Percentiles rank a stretch among this genome's conserved stretches.
Evolutionary conservation across 2,888 invertebrate genomes (phyloP).

Genomic region (Agonopterix alstromeriana): DNA sequence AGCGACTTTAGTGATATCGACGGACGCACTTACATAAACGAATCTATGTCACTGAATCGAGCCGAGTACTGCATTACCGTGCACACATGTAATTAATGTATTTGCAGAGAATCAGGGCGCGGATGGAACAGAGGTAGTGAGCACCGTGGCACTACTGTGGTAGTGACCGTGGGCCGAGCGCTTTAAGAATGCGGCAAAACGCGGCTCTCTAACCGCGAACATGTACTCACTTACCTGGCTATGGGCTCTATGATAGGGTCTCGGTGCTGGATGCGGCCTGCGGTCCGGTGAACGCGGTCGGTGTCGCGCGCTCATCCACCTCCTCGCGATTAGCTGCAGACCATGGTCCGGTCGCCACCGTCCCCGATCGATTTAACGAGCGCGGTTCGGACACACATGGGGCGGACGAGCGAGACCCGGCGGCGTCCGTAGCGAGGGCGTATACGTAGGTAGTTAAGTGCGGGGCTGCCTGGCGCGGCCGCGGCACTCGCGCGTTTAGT

Average conservation of each 20-base stretch:
- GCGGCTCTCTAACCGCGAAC: too few relatives aligned
- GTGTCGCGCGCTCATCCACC: constrained; percentile 14
- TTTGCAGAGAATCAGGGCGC: not conserved
- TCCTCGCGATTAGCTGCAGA: constrained; percentile 35
- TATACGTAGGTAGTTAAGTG: constrained; percentile 10
- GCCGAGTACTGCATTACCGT: constrained; percentile 26
- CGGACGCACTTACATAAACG: constrained; percentile 40
- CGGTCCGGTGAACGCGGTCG: constrained; percentile 21
- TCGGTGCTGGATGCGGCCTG: too few relatives aligned
- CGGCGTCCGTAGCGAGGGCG: constrained; percentile 13
- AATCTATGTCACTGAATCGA: constrained; percentile 26
- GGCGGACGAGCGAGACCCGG: constrained; percentile 32
- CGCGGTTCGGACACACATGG: constrained; percentile 39
- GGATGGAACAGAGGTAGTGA: not conserved
- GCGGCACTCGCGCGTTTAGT: constrained; percentile 65
- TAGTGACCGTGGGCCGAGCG: too few relatives aligned
- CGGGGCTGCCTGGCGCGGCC: constrained; percentile 49
- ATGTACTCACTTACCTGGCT: constrained; percentile 26
- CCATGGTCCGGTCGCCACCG: constrained; percentile 35
- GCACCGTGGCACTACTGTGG: not conserved
- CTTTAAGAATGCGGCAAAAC: too few relatives aligned
- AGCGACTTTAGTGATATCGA: constrained; percentile 30
- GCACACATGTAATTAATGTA: constrained; percentile 8
- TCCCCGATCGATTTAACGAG: constrained; percentile 31
- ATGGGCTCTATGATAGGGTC: constrained; percentile 5